phyloP scores from a whole-genome alignment of 53 echinoderm and acorn worm species.

The Mesocentrotus franciscanus region DNA sequence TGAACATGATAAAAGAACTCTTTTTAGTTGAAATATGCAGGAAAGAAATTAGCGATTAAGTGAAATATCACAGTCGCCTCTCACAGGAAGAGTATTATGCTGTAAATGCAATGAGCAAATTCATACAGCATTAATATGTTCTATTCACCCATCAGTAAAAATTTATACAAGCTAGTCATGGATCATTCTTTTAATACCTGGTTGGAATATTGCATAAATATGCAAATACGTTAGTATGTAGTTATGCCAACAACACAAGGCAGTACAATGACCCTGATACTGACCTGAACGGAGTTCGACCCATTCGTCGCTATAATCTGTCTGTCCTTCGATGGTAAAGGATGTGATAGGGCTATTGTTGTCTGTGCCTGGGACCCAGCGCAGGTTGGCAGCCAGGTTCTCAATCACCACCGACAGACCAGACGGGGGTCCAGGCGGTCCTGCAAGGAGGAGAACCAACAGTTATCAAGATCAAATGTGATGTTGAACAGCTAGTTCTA shows the following conservation, averaged over 20 bases:
- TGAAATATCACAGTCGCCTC: not conserved
- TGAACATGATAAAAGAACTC: not conserved
- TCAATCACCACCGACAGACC: constrained; percentile 70
- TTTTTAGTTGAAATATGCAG: not conserved
- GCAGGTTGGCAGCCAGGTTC: constrained; percentile 69
- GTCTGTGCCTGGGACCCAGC: constrained; percentile 78
- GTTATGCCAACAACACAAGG: not conserved
- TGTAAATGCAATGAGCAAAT: not conserved
- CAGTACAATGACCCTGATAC: not conserved
- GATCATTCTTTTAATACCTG: not conserved
- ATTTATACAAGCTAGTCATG: not conserved
- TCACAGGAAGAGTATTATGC: not conserved
- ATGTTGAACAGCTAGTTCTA: too few relatives aligned
- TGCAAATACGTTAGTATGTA: not conserved
- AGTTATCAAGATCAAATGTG: not conserved
- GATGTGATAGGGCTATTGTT: constrained; percentile 75
- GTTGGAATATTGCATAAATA: not conserved
- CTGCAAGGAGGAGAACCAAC: constrained; percentile 39
- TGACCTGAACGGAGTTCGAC: constrained; percentile 47
- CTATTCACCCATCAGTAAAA: not conserved
- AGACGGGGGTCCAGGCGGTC: constrained; percentile 89
- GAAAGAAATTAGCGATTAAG: not conserved
- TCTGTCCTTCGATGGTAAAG: constrained; percentile 81
- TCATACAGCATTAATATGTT: not conserved
- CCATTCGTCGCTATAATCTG: constrained; percentile 81